Conservation (phyloP, 2,888 invertebrate genomes). For the Elegia similella region DNA sequence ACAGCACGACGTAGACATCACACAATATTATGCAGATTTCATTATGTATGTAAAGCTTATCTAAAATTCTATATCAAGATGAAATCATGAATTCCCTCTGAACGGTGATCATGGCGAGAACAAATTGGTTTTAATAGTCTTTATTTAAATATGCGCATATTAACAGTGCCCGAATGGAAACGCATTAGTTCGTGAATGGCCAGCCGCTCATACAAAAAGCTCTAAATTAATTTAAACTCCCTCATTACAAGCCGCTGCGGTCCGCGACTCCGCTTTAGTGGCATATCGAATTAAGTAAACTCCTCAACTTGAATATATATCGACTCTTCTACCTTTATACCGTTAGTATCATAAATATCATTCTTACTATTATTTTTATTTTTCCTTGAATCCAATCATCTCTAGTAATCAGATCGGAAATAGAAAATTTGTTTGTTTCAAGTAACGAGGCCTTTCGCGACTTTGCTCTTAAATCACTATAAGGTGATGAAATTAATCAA, state of each 20-base stretch:
- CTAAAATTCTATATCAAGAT: constrained; percentile 25
- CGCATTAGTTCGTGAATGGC: constrained; percentile 41
- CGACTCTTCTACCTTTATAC: constrained; percentile 30
- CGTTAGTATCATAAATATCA: constrained; percentile 35
- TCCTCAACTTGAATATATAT: constrained; percentile 35
- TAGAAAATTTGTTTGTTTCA: too few relatives aligned
- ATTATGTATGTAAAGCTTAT: constrained; percentile 24
- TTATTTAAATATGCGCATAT: constrained; percentile 56
- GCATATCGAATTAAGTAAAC: constrained; percentile 47
- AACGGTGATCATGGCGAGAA: constrained; percentile 46
- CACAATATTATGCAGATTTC: constrained; percentile 12
- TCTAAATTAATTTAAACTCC: constrained; percentile 55
- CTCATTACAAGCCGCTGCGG: constrained; percentile 43
- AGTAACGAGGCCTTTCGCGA: too few relatives aligned
- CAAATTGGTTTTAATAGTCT: constrained; percentile 53
- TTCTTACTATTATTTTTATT: constrained; percentile 35
- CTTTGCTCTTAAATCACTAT: too few relatives aligned
- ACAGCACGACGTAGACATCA: not conserved
- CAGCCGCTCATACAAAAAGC: constrained; percentile 43
- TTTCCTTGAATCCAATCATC: constrained; percentile 30
- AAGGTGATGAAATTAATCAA: too few relatives aligned
- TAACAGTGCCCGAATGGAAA: constrained; percentile 46
- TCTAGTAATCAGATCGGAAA: constrained; percentile 30
- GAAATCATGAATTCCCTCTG: constrained; percentile 32
- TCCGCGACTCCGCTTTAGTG: constrained; percentile 31